Evolutionary conservation across 1,140 invertebrate genomes (phyloP), one percentile per base, ranked within the genome.

Genomic region (Sitodiplosis mosellana): DNA sequence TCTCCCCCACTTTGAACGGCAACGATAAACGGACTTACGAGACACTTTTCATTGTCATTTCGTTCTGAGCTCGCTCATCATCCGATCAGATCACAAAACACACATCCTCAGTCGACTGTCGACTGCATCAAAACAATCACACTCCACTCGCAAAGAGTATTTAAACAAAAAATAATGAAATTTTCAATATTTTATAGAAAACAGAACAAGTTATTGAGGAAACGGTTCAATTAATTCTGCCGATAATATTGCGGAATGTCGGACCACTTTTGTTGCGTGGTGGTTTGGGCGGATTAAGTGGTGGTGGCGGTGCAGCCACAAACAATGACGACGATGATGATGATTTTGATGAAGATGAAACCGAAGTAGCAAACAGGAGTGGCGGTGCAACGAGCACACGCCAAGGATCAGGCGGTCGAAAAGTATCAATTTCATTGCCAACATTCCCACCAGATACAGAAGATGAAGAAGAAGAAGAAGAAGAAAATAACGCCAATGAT

Each of bases 211-310:
- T 81, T 69, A 71, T 83, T 68, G 80, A 83, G 72, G 68, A 76
- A 62, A 81, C 79, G 67, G 77, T 81, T 62, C 80, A 81, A 69
- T 65, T 71, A 62, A 73, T 83, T 59, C 74, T 76, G 51, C 69
- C 75, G 55, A 69, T 75, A 57, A 57, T 83, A 54, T 71, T 83
- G 59, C 73, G 75, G 53, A 65, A 75, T 21, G 66, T 83, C 55
- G 80, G 80, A 11, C 76, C 79, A 15, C 66, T 74, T 34, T 58
- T 82, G 20, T 68, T 83, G 45, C 68, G 72, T 21, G 66, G 65
- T 49, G 66, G 71, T 50, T 63, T 76, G 36, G 70, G 69, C 34
- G 62, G 65, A 27, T 60, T 60, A 8, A 67, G 62, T 47, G 64
- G 61, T 27, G 43, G n/a, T 48, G 8, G 52, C 52, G 52, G 59